Evolutionary conservation across 2,888 invertebrate species (phyloP), one percentile per base, ranked within the genome.

Genomic region (Mechanitis mazaeus): DNA sequence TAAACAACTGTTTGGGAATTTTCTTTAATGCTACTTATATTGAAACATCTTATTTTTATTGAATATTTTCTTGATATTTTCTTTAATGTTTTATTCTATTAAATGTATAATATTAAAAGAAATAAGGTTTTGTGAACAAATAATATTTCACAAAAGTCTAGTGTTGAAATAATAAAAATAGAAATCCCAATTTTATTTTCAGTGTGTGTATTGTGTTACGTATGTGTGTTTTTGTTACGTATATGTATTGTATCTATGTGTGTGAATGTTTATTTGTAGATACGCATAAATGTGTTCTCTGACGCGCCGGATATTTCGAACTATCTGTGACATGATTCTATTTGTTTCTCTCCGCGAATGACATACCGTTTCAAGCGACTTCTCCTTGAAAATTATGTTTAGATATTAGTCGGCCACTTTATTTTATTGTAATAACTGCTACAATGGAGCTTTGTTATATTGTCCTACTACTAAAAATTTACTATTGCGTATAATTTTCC

Each of bases 181-280:
- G 50, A 50, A 50, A 31, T 31, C 1, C 28, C 9, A 84, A 84
- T 87, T 86, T 86, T 87, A 88, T 86, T 88, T 86, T 83, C 83
- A 83, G 81, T 84, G 77, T 79, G 84, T 42, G 9, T 42, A 7
- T 42, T 38, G 38, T 38, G 38, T 38, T 4, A 4, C 7, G 7
- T 38, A 38, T 38, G 7, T 38, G 38, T 38, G 38, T 38, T 38
- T 4, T 4, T 38, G 7, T 38, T 38, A 7, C 38, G 42, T 42
- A 9, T 42, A 9, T 35, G 35, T 35, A 35, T 35, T 35, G 35
- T 42, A 42, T 42, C 9, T 42, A 11, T 42, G 42, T 5, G 42
- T 11, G 6, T 42, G 42, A 42, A 75, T 76, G 82, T 85, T 85
- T 86, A 85, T 87, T 85, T 80, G 83, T 81, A 81, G 86, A 83